phyloP scores from a whole-genome alignment of 1,140 invertebrate genomes.

The Pseudobourletiella spinata region DNA sequence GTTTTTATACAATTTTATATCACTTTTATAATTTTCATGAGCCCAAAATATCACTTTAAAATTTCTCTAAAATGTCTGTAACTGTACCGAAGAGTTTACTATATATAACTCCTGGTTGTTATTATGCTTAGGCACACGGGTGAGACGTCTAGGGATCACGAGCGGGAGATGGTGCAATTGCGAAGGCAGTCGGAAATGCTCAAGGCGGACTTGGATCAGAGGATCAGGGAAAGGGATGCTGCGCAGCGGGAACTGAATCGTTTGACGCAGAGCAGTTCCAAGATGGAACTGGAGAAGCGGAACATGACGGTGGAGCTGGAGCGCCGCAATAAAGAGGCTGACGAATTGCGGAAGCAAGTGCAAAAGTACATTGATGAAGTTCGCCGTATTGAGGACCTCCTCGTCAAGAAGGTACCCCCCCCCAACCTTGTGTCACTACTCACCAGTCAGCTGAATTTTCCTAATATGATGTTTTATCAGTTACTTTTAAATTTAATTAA shows the following conservation, averaged over 20 bases:
- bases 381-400: slow-evolving; percentile 29
- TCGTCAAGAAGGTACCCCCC: slow-evolving; percentile 24
- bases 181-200: slow-evolving; percentile 12
- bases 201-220: slow-evolving; percentile 24
- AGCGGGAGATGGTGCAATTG: slow-evolving; percentile 14
- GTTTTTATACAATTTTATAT: background rate
- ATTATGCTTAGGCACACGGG: slow-evolving; percentile 14
- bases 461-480: too few relatives aligned
- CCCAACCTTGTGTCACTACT: background rate
- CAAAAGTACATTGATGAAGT: slow-evolving; percentile 36
- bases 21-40: too few relatives aligned
- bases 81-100: too few relatives aligned
- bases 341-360: slow-evolving; percentile 26
- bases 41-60: too few relatives aligned
- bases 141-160: slow-evolving; percentile 21
- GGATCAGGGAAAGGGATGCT: slow-evolving; percentile 24
- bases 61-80: too few relatives aligned
- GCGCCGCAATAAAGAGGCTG: slow-evolving; percentile 16
- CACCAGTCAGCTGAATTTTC: too few relatives aligned
- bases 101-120: background rate
- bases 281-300: slow-evolving; percentile 17
- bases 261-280: slow-evolving; percentile 5
- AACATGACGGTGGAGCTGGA: slow-evolving; percentile 21
- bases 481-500: too few relatives aligned
- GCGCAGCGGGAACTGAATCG: slow-evolving; percentile 17